Conservation (phyloP, 2,113 vertebrate genomes). For the Picathartes gymnocephalus region DNA sequence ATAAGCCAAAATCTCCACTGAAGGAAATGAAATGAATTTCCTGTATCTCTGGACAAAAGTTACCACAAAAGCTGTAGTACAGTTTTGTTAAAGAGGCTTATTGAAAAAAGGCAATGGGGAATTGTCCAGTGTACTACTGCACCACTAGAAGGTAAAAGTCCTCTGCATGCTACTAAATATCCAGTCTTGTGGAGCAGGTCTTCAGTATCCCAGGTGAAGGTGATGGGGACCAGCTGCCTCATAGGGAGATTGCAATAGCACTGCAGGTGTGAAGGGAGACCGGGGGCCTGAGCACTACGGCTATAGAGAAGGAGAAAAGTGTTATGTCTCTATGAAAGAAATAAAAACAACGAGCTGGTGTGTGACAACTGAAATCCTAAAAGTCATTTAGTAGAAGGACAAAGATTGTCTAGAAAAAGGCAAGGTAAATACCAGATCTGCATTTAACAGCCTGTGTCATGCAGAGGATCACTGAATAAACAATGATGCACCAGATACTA, state of each 20-base stretch:
- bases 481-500: neutral
- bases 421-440: neutral
- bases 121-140: neutral
- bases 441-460: neutral
- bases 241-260: neutral
- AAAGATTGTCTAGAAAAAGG: neutral
- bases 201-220: neutral
- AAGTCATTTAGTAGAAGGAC: neutral
- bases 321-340: neutral
- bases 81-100: neutral
- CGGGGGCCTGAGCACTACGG: neutral
- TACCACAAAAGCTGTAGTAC: neutral
- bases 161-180: neutral
- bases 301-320: neutral
- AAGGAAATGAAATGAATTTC: constrained; percentile 50
- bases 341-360: neutral
- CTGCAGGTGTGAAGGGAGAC: neutral
- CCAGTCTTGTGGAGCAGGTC: neutral
- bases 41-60: constrained; percentile 4
- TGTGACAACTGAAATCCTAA: neutral
- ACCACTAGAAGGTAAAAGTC: neutral
- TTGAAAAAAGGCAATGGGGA: neutral
- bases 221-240: neutral
- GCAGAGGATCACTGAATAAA: neutral
- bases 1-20: neutral